These are phyloP conservation scores for Lerema accius DNA, from an alignment of 1,140 invertebrate genomes.

Conservation along the genomic window DNA sequence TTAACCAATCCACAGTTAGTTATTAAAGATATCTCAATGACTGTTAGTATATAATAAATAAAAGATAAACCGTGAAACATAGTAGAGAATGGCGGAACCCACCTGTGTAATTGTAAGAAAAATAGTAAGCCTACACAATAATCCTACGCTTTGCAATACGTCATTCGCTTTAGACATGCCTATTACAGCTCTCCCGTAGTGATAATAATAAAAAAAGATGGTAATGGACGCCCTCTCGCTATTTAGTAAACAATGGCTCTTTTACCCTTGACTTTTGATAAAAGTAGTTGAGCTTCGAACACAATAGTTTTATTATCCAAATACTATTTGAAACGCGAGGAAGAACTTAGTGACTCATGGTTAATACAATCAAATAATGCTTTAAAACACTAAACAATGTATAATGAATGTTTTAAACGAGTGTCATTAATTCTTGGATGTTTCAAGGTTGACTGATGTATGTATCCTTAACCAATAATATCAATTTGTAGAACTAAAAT, in stretches of 20 bases:
- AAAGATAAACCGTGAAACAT: too few species aligned
- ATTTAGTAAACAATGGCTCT: conserved; percentile 63
- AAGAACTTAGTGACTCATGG: conserved; percentile 13
- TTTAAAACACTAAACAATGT: conserved; percentile 32
- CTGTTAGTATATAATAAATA: too few species aligned
- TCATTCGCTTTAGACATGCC: conserved; percentile 42
- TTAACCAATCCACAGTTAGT: too few species aligned
- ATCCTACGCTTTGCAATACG: conserved; percentile 37
- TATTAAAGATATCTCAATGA: too few species aligned
- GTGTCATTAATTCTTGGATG: conserved; percentile 26
- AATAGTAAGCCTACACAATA: conserved; percentile 8
- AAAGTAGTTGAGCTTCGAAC: conserved; percentile 51
- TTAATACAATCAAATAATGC: not conserved
- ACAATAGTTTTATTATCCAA: conserved; percentile 25
- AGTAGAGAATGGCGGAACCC: conserved; percentile 2
- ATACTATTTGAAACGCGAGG: conserved; percentile 12
- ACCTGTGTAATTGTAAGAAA: not conserved
- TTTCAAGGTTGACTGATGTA: conserved; percentile 12
- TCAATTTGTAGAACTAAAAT: conserved; percentile 49
- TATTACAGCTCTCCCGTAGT: conserved; percentile 51
- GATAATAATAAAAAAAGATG: conserved; percentile 40
- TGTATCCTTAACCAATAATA: conserved; percentile 32
- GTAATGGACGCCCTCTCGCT: conserved; percentile 42
- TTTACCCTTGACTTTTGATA: conserved; percentile 65
- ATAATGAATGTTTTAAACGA: conserved; percentile 22